Percentiles rank a stretch among this genome's conserved stretches.
Conservation (phyloP, 2,113 vertebrate species). For the Bagarius yarrelli region DNA sequence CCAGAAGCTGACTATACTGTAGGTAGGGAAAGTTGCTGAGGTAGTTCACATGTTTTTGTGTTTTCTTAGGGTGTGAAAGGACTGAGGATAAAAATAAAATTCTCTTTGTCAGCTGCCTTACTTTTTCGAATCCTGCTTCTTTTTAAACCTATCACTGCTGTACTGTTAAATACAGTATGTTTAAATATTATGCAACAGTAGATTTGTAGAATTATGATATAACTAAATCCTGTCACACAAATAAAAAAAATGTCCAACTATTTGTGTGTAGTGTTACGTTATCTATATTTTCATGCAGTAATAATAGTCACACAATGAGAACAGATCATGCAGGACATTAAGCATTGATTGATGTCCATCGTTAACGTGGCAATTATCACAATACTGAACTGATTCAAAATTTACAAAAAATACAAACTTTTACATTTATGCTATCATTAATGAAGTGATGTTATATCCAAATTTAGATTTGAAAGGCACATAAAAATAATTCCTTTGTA, state of each 20-base stretch:
- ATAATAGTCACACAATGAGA: background rate
- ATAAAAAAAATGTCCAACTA: background rate
- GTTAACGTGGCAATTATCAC: no score
- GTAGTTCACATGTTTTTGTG: conserved; percentile 4
- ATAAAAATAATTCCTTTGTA: background rate
- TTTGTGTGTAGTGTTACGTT: background rate
- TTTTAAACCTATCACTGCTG: background rate
- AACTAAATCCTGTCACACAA: background rate
- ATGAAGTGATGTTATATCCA: background rate
- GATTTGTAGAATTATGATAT: background rate
- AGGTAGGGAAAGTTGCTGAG: conserved; percentile 17
- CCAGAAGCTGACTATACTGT: conserved; percentile 47
- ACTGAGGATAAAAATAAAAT: background rate
- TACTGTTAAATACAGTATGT: background rate
- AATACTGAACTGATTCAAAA: no score
- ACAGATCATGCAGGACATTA: background rate
- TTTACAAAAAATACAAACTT: no score
- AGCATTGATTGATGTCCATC: background rate
- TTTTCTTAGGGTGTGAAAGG: background rate
- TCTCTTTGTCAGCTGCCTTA: background rate
- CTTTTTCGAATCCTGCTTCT: background rate
- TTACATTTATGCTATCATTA: no score
- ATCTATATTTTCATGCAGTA: background rate
- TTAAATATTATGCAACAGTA: background rate
- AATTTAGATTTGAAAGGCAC: background rate